Base-by-base conservation (phyloP, 2,113 vertebrate species). In the Eolophus roseicapilla region DNA sequence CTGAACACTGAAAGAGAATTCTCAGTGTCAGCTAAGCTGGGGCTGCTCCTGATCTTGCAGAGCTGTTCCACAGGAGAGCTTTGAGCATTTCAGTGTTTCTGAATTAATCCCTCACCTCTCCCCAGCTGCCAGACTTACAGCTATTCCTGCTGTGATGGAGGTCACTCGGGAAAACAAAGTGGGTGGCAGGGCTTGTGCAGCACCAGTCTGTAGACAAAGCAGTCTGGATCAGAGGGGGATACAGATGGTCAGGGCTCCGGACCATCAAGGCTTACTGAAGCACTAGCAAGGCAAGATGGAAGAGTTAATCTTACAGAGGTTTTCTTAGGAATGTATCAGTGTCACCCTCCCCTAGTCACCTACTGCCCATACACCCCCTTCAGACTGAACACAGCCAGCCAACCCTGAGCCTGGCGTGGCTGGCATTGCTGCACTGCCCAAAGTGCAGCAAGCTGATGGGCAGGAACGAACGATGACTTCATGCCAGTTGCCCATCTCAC, bases 171-270 rank as follows among this genome's bases (percentile, higher is more conserved):
- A 74, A 52, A 71, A 57, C 8, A 5, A 67, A 49, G 24, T 31
- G n/a, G 18, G 39, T 76, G 73, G 25, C 53, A 52, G 64, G 9
- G 17, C 68, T 69, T 0, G 0, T 69, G 31, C 4, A 77, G 37
- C 37, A 59, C 18, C 31, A 20, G n/a, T 18, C 47, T 8, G 15
- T 11, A 44, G 31, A 52, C 29, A 37, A 75, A 63, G 35, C n/a
- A 8, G 25, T 13, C 47, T 35, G 63, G 39, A 29, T 37, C 15
- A 59, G 39, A 70, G 20, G 7, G 28, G 29, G 44, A 33, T 25
- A 43, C 10, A 64, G 86, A 15, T 29, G 10, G 27, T 27, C 41
- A n/a, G 37, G 37, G 64, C 28, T 90, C 13, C 29, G 17, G 46
- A 64, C 31, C 13, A 25, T 31, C 43, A 60, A 33, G 44, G 10